Percentiles rank a stretch among this genome's conserved stretches.
Conservation (phyloP, 2,888 invertebrate species). For the Elysia crispata region DNA sequence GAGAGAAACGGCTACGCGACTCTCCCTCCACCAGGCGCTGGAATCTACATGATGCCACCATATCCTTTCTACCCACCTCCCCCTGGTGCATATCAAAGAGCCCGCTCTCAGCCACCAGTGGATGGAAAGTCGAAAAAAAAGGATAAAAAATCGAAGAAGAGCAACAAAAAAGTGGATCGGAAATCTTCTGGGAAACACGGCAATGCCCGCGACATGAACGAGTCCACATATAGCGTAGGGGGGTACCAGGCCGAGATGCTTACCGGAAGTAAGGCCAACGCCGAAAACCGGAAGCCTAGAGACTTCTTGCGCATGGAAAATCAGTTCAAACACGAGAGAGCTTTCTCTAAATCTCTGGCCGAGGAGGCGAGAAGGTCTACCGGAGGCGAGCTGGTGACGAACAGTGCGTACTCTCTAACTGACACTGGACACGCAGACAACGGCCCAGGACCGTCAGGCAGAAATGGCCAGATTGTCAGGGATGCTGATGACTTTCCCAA, state of each 20-base stretch:
- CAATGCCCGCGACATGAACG: constrained; percentile 48
- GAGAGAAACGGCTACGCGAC: constrained; percentile 26
- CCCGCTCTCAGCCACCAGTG: constrained; percentile 59
- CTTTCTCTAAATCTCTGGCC: constrained; percentile 59
- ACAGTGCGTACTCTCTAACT: constrained; percentile 40
- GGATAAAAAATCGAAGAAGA: too few species aligned
- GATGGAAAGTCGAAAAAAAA: too few species aligned
- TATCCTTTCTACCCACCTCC: constrained; percentile 54
- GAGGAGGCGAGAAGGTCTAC: constrained; percentile 59
- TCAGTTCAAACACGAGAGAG: constrained; percentile 67
- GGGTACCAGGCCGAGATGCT: constrained; percentile 63
- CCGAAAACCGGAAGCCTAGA: constrained; percentile 51
- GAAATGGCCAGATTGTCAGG: too few species aligned
- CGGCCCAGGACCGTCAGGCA: too few species aligned
- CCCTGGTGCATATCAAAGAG: constrained; percentile 43
- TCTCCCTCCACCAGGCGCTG: constrained; percentile 18
- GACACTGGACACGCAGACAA: too few species aligned
- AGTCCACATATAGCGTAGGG: constrained; percentile 56
- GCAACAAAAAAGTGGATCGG: too few species aligned
- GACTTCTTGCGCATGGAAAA: constrained; percentile 67
- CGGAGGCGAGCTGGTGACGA: constrained; percentile 23
- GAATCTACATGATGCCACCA: constrained; percentile 56
- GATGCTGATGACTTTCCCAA: too few species aligned
- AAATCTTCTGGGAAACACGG: constrained; percentile 55
- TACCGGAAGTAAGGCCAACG: background rate